phyloP scores from a whole-genome alignment of 2,797 vertebrate species.

The Nyctalus aviator region DNA sequence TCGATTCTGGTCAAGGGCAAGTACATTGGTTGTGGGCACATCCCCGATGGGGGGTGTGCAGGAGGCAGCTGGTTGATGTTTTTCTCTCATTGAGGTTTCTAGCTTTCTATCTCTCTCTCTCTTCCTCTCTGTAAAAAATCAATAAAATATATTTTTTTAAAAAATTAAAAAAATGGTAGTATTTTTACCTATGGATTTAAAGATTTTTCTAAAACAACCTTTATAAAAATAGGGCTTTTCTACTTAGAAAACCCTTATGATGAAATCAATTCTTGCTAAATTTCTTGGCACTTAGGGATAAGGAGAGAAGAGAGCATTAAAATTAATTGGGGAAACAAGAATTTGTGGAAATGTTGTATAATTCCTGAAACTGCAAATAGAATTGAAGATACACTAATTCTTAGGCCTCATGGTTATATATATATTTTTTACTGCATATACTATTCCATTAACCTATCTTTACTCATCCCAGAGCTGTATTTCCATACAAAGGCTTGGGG shows the following conservation, averaged over 20 bases:
- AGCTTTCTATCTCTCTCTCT: too few relatives aligned
- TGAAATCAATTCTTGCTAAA: conserved; percentile 74
- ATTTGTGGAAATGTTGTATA: conserved; percentile 65
- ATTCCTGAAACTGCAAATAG: conserved; percentile 60
- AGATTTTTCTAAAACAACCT: conserved; percentile 31
- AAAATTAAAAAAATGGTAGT: not conserved
- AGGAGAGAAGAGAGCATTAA: conserved; percentile 61
- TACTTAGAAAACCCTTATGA: conserved; percentile 17
- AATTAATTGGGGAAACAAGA: conserved; percentile 76
- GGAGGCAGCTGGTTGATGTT: too few relatives aligned
- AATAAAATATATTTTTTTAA: too few relatives aligned
- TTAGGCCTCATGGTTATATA: not conserved
- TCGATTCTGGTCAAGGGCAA: too few relatives aligned
- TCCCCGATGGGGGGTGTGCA: too few relatives aligned
- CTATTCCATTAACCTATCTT: conserved; percentile 26
- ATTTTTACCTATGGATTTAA: not conserved
- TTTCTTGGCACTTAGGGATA: conserved; percentile 55
- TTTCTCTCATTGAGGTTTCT: too few relatives aligned
- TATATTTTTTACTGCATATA: conserved; percentile 1
- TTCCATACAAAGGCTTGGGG: not conserved
- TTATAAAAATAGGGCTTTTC: conserved; percentile 35
- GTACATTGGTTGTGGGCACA: too few relatives aligned
- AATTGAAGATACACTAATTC: conserved; percentile 59
- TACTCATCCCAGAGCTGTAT: not conserved
- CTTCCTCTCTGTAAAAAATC: too few relatives aligned